These are phyloP conservation scores for Sicus ferrugineus DNA, from an alignment of 2,888 invertebrate genomes.

Conservation along the genomic window DNA sequence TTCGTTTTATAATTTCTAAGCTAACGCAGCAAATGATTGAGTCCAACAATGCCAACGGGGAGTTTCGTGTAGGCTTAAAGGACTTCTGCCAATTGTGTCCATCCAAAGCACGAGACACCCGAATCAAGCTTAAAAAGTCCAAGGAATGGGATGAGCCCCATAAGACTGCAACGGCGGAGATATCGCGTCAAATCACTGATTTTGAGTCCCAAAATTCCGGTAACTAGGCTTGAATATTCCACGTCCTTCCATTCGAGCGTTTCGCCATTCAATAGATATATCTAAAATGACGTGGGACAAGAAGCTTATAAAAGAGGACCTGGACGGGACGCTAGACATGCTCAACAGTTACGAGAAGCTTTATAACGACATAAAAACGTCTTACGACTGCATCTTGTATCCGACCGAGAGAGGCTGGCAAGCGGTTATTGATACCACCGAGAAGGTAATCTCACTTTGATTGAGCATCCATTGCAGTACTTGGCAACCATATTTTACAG, in stretches of 20 bases:
- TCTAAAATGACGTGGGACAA: constrained; percentile 71
- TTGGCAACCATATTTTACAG: constrained; percentile 59
- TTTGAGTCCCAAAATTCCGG: constrained; percentile 75
- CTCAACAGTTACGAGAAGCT: constrained; percentile 86
- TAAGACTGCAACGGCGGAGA: constrained; percentile 80
- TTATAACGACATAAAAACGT: constrained; percentile 84
- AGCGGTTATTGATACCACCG: constrained; percentile 59
- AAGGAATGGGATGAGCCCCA: constrained; percentile 87
- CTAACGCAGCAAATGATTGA: constrained; percentile 57
- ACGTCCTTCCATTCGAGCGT: too few species aligned
- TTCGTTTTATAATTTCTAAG: constrained; percentile 38
- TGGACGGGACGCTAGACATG: constrained; percentile 85
- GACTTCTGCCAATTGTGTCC: constrained; percentile 88
- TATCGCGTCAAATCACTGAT: constrained; percentile 76
- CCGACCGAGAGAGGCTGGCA: constrained; percentile 91
- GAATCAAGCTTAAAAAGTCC: constrained; percentile 80
- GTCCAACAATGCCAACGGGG: constrained; percentile 76
- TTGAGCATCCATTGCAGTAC: constrained; percentile 31
- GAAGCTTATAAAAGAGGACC: constrained; percentile 86
- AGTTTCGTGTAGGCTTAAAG: constrained; percentile 88
- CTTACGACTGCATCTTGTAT: constrained; percentile 93
- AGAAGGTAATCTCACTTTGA: constrained; percentile 47
- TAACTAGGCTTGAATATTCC: constrained; percentile 48
- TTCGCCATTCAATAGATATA: constrained; percentile 54
- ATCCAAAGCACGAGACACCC: constrained; percentile 80